Evolutionary conservation across 2,113 vertebrate species (phyloP).

Genomic region (Phrynosoma platyrhinos): DNA sequence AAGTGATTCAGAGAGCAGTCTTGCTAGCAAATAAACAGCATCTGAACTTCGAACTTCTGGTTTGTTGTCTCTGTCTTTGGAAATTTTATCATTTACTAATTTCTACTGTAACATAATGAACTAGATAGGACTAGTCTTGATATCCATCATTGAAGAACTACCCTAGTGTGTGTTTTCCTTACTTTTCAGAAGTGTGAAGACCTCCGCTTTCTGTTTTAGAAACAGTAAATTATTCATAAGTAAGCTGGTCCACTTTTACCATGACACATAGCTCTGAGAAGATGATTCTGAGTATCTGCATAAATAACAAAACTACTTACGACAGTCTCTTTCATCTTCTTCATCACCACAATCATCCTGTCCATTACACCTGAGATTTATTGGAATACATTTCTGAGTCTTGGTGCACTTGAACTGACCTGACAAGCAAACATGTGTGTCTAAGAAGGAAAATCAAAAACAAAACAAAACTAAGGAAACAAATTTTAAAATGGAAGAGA

Average conservation of each 20-base stretch:
- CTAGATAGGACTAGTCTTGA: not conserved
- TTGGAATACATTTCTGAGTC: conserved; percentile 95
- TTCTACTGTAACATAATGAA: no score
- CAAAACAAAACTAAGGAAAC: not conserved
- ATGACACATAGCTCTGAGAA: not conserved
- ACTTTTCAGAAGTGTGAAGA: not conserved
- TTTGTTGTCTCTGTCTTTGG: no score
- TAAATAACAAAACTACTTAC: conserved; percentile 80
- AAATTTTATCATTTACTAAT: no score
- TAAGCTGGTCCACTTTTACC: not conserved
- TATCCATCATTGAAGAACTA: not conserved
- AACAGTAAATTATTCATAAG: not conserved
- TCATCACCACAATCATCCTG: conserved; percentile 96
- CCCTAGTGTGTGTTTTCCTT: not conserved
- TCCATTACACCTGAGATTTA: conserved; percentile 96
- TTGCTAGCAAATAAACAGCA: no score
- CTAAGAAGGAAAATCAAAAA: conserved; percentile 68
- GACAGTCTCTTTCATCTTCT: conserved; percentile 96
- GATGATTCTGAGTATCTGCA: no score
- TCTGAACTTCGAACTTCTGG: no score
- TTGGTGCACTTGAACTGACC: conserved; percentile 97
- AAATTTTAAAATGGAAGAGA: not conserved
- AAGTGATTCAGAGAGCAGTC: no score
- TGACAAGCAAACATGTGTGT: conserved; percentile 94
- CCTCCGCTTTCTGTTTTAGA: not conserved